Evolutionary conservation across 2,888 invertebrate species (phyloP), one percentile per base, ranked within the genome.

Genomic region (Phoenoteleia sp.): DNA sequence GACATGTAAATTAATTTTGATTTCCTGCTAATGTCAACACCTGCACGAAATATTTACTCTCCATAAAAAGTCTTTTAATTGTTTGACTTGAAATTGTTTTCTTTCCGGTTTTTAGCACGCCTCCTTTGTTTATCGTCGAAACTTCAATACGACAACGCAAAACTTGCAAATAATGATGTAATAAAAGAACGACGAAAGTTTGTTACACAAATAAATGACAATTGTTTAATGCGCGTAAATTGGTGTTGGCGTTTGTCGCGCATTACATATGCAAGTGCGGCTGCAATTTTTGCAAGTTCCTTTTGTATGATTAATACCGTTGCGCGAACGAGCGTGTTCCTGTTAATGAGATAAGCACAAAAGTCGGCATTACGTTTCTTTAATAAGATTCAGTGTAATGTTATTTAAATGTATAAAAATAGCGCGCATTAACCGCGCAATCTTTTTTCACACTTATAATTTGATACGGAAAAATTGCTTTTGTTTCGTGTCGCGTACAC

Each of bases 371-470:
- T 36, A 11, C 74, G 60, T 60, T 64, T 15, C 52, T 69, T 60
- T 69, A 75, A 75, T 62, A 69, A 81, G 69, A 69, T 49, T 39
- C 56, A 49, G 54, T 62, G 47, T 75, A 60, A 74, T 81, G 47
- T 60, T 74, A 81, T 74, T 67, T 74, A 74, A 74, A 81, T 60
- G 29, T 66, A 66, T 66, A 80, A 80, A 72, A 80, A 79, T 79
- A 79, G 71, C 71, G 62, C 19, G 15, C 71, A 71, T 79, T 79
- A 79, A 69, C 25, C 42, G 17, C 47, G 52, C 49, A 52, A 64
- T 64, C 79, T 79, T 71, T 79, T 64, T 47, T 72, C 72, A 66
- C 54, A 64, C 64, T 71, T 47, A 80, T 76, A 80, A 25, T 33
- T 71, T 80, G 64, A 72, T 64, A 56, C 47, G 29, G 71, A 80